Conservation (phyloP, 2,797 vertebrate genomes). For the Hybognathus amarus region DNA sequence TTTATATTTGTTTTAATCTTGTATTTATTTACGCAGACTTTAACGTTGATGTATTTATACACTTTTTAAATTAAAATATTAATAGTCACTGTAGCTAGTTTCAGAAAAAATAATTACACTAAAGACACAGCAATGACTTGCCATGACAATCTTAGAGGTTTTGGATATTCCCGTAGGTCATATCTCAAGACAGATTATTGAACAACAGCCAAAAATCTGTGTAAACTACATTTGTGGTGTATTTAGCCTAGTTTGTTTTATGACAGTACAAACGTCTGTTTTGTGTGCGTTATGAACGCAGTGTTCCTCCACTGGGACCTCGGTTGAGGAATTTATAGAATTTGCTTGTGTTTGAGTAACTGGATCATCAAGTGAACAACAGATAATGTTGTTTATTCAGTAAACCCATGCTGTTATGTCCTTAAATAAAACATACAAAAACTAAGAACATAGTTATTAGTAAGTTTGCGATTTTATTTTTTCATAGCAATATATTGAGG, state of each 20-base stretch:
- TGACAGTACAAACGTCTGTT: not conserved
- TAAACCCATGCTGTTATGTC: not conserved
- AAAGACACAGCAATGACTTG: not conserved
- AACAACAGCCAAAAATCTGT: not conserved
- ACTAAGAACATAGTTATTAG: not conserved
- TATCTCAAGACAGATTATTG: not conserved
- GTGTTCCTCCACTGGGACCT: not conserved
- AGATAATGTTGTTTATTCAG: not conserved
- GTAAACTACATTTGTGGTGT: not conserved
- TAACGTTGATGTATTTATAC: too few relatives aligned
- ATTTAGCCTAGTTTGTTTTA: not conserved
- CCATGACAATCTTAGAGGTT: not conserved
- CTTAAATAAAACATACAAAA: not conserved
- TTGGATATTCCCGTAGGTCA: not conserved
- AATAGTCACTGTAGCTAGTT: not conserved
- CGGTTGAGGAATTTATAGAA: conserved; percentile 8
- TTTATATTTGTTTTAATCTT: not conserved
- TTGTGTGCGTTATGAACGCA: not conserved
- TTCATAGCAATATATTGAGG: too few relatives aligned
- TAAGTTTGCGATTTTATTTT: not conserved
- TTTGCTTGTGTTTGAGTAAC: conserved; percentile 21
- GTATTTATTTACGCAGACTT: not conserved
- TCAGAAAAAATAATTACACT: not conserved
- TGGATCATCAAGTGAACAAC: not conserved
- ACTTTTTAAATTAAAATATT: too few relatives aligned